These are phyloP conservation scores for Protula sp. DNA, from an alignment of 2,888 invertebrate species.

Conservation along the genomic window DNA sequence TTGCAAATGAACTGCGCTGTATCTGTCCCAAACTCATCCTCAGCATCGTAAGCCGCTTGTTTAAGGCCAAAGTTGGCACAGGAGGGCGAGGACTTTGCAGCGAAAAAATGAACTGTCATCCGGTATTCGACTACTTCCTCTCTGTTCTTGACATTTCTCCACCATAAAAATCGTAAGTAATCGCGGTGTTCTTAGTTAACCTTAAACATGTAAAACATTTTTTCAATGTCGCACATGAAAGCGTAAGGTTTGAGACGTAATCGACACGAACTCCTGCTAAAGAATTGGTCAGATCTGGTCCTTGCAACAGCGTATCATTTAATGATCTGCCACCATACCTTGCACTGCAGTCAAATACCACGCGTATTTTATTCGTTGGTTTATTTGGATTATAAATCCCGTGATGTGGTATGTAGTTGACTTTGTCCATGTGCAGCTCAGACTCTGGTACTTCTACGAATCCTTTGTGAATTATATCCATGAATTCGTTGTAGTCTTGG, in stretches of 20 bases:
- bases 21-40: slow-evolving; percentile 3
- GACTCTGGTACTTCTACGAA: background rate
- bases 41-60: background rate
- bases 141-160: too few species aligned
- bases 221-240: slow-evolving; percentile 2
- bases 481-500: slow-evolving; percentile 1
- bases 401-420: slow-evolving; percentile 6
- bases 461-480: slow-evolving; percentile 3
- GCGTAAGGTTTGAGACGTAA: slow-evolving; percentile 1
- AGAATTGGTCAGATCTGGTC: slow-evolving; percentile 6
- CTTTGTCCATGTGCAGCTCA: background rate
- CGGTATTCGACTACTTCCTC: background rate
- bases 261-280: background rate
- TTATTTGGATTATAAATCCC: slow-evolving; percentile 7
- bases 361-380: slow-evolving; percentile 1
- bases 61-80: slow-evolving; percentile 11
- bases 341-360: slow-evolving; percentile 9
- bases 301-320: slow-evolving; percentile 6
- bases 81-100: slow-evolving; percentile 2
- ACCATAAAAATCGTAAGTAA: too few species aligned
- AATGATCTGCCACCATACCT: background rate
- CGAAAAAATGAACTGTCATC: slow-evolving; percentile 10
- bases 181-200: background rate
- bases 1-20: slow-evolving; percentile 12
- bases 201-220: slow-evolving; percentile 5